Evolutionary conservation across 2,888 invertebrate species (phyloP).

Genomic region (Laothoe populi): DNA sequence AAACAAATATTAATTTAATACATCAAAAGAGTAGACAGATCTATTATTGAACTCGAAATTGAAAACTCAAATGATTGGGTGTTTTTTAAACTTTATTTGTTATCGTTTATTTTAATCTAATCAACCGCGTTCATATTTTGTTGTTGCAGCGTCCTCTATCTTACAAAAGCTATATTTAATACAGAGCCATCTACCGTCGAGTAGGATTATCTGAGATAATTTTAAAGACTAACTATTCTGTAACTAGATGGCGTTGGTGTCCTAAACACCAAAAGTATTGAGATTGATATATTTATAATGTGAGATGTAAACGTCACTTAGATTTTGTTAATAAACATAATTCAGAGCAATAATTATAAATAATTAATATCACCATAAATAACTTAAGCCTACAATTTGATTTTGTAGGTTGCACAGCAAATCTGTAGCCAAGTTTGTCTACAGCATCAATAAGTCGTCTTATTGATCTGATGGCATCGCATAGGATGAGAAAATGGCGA

Average conservation of each 20-base stretch:
- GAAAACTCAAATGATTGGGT: too few species aligned
- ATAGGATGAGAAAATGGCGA: too few species aligned
- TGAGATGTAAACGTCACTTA: background rate
- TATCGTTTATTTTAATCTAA: conserved; percentile 22
- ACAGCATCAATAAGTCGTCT: too few species aligned
- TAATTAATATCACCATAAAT: too few species aligned
- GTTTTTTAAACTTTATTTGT: background rate
- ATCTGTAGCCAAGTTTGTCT: too few species aligned
- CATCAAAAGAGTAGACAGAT: too few species aligned
- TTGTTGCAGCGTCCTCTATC: conserved; percentile 41
- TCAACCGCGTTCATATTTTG: conserved; percentile 2
- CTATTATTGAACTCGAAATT: too few species aligned
- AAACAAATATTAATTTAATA: background rate
- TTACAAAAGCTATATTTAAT: background rate
- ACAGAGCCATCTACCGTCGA: conserved; percentile 61
- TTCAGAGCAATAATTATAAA: too few species aligned
- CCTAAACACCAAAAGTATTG: background rate
- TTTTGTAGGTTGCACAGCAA: too few species aligned
- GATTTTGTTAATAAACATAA: too few species aligned
- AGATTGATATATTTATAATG: background rate
- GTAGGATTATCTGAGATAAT: conserved; percentile 48
- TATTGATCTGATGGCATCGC: too few species aligned
- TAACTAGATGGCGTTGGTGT: conserved; percentile 10
- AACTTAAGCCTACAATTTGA: too few species aligned
- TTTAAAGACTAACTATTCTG: background rate